phyloP scores from a whole-genome alignment of 2,797 vertebrate genomes.

The Sciaenops ocellatus region DNA sequence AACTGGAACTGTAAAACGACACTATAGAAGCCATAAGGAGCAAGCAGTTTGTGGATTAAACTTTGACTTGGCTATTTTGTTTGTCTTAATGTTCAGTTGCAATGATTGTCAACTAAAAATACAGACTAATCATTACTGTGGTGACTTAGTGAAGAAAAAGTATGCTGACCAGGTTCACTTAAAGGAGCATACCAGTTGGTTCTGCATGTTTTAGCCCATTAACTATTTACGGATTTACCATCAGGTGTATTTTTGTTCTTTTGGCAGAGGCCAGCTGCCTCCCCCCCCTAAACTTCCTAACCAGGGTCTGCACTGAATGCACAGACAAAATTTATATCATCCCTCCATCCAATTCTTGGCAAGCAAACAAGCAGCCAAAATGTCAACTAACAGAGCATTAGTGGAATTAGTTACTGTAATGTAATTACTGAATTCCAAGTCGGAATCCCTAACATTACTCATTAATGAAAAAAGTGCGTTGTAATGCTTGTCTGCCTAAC shows the following conservation, averaged over 20 bases:
- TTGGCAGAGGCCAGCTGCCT: neutral
- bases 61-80: neutral
- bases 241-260: neutral
- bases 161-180: neutral
- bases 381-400: neutral
- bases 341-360: neutral
- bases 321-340: neutral
- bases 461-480: neutral
- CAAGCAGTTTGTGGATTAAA: constrained; percentile 36
- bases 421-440: neutral
- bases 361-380: neutral
- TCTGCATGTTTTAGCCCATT: neutral
- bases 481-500: neutral
- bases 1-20: constrained; percentile 29
- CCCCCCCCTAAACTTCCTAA: neutral
- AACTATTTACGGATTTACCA: neutral
- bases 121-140: neutral
- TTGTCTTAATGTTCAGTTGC: constrained; percentile 8
- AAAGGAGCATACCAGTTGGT: neutral
- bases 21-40: constrained; percentile 25
- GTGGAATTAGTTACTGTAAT: neutral
- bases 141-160: constrained; percentile 1
- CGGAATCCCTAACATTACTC: neutral
- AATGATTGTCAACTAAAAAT: neutral
- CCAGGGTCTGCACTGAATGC: neutral